phyloP scores from a whole-genome alignment of 1,140 invertebrate species.

The Kradibia gibbosae region DNA sequence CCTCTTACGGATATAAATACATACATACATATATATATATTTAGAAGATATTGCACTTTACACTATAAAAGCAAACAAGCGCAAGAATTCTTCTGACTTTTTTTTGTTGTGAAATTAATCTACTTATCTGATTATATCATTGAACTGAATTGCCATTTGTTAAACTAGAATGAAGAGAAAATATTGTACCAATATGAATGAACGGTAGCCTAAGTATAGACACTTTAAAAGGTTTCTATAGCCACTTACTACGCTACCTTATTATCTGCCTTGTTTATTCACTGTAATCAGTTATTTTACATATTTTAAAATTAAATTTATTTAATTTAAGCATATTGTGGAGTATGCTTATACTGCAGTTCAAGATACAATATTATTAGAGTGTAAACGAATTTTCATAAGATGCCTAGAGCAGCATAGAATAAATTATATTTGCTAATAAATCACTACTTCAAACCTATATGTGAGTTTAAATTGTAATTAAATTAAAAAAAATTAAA shows the following conservation, averaged over 20 bases:
- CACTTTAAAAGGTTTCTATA: not conserved
- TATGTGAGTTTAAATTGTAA: too few species aligned
- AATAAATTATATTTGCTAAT: too few species aligned
- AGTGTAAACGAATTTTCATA: too few species aligned
- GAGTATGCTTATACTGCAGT: not conserved
- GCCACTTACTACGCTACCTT: not conserved
- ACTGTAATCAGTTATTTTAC: not conserved
- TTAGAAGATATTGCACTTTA: too few species aligned
- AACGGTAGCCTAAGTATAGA: constrained; percentile 8
- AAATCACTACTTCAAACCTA: too few species aligned
- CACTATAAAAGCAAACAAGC: too few species aligned
- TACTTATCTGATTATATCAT: not conserved
- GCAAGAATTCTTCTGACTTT: not conserved
- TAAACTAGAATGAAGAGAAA: not conserved
- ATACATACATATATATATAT: too few species aligned
- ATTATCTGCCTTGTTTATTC: not conserved
- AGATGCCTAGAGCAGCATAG: too few species aligned
- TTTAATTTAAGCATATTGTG: not conserved
- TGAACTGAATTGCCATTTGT: constrained; percentile 8
- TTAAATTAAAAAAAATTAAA: too few species aligned
- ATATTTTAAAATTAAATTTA: not conserved
- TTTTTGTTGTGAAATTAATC: constrained; percentile 8
- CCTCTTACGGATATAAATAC: too few species aligned
- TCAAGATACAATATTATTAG: not conserved
- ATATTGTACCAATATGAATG: not conserved